Conservation (phyloP, 2,113 vertebrate species). For the Saccopteryx leptura region DNA sequence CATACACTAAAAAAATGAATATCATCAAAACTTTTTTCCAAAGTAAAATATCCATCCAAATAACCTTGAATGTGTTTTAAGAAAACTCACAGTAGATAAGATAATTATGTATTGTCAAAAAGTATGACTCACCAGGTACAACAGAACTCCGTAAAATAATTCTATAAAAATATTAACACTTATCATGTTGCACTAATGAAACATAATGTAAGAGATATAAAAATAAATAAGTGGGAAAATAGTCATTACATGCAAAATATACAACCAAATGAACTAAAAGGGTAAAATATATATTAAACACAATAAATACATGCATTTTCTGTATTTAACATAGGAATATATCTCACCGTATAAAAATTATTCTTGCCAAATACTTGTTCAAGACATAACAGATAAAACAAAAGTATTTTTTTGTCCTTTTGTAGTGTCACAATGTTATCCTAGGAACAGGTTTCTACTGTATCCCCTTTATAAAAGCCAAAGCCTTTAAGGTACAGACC, state of each 20-base stretch:
- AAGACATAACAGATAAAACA: slow-evolving; percentile 61
- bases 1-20: neutral
- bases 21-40: slow-evolving; percentile 52
- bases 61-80: slow-evolving; percentile 71
- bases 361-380: slow-evolving; percentile 55
- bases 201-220: slow-evolving; percentile 41
- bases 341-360: slow-evolving; percentile 23
- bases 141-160: slow-evolving; percentile 61
- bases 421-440: slow-evolving; percentile 34
- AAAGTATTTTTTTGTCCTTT: slow-evolving; percentile 3
- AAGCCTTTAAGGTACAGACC: slow-evolving; percentile 31
- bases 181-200: slow-evolving; percentile 16
- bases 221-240: slow-evolving; percentile 70
- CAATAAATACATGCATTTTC: slow-evolving; percentile 15
- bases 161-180: slow-evolving; percentile 65
- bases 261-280: slow-evolving; percentile 29
- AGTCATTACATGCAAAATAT: neutral
- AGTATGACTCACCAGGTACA: slow-evolving; percentile 67
- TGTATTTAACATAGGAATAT: slow-evolving; percentile 18
- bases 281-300: neutral
- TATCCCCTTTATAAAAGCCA: slow-evolving; percentile 65
- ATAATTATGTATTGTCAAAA: slow-evolving; percentile 77
- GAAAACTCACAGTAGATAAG: slow-evolving; percentile 67
- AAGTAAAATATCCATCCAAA: slow-evolving; percentile 76
- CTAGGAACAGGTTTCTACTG: slow-evolving; percentile 3